Base-by-base conservation (phyloP, 2,113 vertebrate genomes). In the Microtus ochrogaster region DNA sequence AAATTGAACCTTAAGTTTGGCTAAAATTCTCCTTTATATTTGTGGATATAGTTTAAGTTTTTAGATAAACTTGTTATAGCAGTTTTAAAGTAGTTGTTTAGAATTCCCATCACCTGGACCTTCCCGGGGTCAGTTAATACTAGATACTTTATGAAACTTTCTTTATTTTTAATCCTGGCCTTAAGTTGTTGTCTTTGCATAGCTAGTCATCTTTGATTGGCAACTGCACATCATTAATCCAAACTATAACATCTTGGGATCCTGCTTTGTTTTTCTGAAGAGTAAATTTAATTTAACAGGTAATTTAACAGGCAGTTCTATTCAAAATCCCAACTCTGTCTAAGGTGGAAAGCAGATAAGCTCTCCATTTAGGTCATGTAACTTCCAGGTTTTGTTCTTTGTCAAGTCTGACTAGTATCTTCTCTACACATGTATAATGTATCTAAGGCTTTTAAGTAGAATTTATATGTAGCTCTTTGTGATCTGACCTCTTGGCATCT, bases 241-340 rank as follows among this genome's bases (percentile, higher is more conserved):
- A 55, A 6, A 68, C 33, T 21, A 2, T 78, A 86, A 41, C 36
- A 66, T 22, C 12, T 79, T n/a, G 87, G 49, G 14, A 85, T 94
- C 68, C 13, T 95, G 30, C 66, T 58, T 63, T 68, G 36, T 70
- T 96, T 26, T 89, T 92, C 52, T 81, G 36, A 97, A 91, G 63
- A 88, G 21, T 91, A 79, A 85, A 73, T 81, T 78, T 96, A 87
- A 14, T 87, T 96, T 81, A 91, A 73, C n/a, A 79, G 41, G 12
- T 73, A 73, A 22, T 93, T 44, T 58, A 58, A 58, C 13, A 81
- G 36, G 52, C 8, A 61, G 79, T 87, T 89, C 44, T 19, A 93
- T 24, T 93, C 28, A 81, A 36, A 65, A 44, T 89, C 58, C 33
- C 49, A 81, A 41, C 10, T 93, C 65, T 84, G 2, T 33, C 74